Base-by-base conservation (phyloP, 2,113 vertebrate genomes). In the Fregetta grallaria region DNA sequence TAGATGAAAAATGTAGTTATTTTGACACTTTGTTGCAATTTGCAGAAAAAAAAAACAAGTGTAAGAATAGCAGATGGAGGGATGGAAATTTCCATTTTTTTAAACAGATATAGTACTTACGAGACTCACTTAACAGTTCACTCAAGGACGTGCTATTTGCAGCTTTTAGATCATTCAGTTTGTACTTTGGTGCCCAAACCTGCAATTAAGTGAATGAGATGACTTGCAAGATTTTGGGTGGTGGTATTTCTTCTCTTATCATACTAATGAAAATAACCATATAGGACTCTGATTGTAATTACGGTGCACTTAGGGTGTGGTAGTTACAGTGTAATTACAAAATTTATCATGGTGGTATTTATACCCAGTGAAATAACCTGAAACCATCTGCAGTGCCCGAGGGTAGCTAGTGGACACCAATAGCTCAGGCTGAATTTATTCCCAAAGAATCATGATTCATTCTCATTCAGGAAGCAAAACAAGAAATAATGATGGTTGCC, bases 61-160 rank as follows among this genome's bases (percentile, higher is more conserved):
- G 9, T 81, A 86, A 86, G 89, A 82, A 76, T 34, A 93, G 88
- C 92, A 96, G 95, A 94, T 96, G 94, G 95, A 92, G 65, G 75
- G 88, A 20, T 89, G 93, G 83, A 97, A 97, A 88, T 91, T 92
- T 95, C 88, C 55, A 34, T 29, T 70, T 95, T 94, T 94, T 76
- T 8, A 45, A 85, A 23, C 38, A 83, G 49, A 36, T 42, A 23
- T 88, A 77, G 88, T 88, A 86, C 88, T 80, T 96, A 15, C 15
- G 3, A 90, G 83, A 26, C 59, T 93, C 68, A 5, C 75, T 95
- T 52, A 59, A 27, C 30, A 65, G 93, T 90, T 96, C 96, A 96
- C 75, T 77, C 82, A 19, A 93, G 96, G 95, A 95, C 61, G 0
- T 71, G 92, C 59, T 83, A 59, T 56, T 62, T 18, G 82, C 74